A percentile compares a stretch with the other conserved stretches of the same genome.
phyloP scores from a whole-genome alignment of 2,888 invertebrate genomes.

The Galerucella calmariensis region DNA sequence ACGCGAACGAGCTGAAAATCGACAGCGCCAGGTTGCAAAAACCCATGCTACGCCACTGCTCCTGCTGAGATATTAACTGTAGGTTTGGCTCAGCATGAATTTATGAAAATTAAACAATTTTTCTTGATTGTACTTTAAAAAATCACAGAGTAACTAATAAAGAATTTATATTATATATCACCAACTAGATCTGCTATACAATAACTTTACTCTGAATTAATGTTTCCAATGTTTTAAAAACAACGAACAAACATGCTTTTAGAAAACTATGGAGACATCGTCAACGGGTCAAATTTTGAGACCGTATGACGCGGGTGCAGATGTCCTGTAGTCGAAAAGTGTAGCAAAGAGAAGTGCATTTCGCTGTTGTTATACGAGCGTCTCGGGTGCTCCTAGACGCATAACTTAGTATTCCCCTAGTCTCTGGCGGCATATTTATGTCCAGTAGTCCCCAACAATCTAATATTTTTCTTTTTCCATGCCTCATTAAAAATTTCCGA shows the following conservation, averaged over 20 bases:
- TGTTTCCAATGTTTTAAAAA: neutral
- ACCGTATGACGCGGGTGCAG: neutral
- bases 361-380: constrained; percentile 54
- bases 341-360: constrained; percentile 44
- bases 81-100: too few relatives aligned
- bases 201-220: too few relatives aligned
- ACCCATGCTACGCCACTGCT: too few relatives aligned
- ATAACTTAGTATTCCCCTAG: constrained; percentile 56
- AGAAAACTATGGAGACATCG: neutral
- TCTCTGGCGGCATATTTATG: constrained; percentile 58
- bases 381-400: constrained; percentile 57
- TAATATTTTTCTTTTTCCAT: constrained; percentile 54
- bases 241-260: too few relatives aligned
- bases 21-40: too few relatives aligned
- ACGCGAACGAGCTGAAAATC: too few relatives aligned
- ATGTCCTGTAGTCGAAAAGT: constrained; percentile 6
- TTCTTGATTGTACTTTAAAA: too few relatives aligned
- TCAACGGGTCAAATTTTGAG: neutral
- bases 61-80: too few relatives aligned
- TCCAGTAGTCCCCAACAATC: constrained; percentile 56
- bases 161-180: too few relatives aligned
- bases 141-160: too few relatives aligned
- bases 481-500: constrained; percentile 56
- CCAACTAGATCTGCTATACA: too few relatives aligned
- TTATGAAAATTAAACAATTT: too few relatives aligned